Percentiles rank a stretch among this genome's conserved stretches.
Evolutionary conservation across 1,140 invertebrate genomes (phyloP).

Genomic region (Drosophila baimaii): DNA sequence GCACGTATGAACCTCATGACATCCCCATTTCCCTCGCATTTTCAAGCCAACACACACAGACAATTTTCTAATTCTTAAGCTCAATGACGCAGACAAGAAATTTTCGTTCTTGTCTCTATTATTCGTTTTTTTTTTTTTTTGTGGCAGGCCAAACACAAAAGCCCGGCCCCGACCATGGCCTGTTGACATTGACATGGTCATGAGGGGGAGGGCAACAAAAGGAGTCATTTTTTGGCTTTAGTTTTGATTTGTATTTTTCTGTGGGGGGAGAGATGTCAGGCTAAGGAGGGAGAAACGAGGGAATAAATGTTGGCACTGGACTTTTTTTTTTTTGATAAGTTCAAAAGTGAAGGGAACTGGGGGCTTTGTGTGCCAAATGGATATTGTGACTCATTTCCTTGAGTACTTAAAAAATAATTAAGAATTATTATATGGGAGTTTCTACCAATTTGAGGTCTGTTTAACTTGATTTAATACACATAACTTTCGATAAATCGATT

Average conservation of each 20-base stretch:
- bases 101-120: slow-evolving; percentile 20
- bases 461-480: too few species aligned
- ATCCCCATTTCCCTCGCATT: slow-evolving; percentile 16
- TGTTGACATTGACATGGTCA: slow-evolving; percentile 32
- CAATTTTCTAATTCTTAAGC: slow-evolving; percentile 33
- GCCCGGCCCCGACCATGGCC: slow-evolving; percentile 6
- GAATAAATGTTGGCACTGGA: slow-evolving; percentile 20
- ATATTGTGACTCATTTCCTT: slow-evolving; percentile 15
- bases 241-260: slow-evolving; percentile 1
- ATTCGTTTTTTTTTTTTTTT: neutral
- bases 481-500: too few species aligned
- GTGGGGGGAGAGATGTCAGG: slow-evolving; percentile 16
- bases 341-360: slow-evolving; percentile 14
- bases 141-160: slow-evolving; percentile 4
- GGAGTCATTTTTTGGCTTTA: slow-evolving; percentile 27
- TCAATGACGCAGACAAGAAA: slow-evolving; percentile 29
- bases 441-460: too few species aligned
- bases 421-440: too few species aligned
- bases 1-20: slow-evolving; percentile 13
- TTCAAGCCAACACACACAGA: slow-evolving; percentile 10
- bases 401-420: slow-evolving; percentile 3
- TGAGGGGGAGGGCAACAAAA: slow-evolving; percentile 20
- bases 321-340: slow-evolving; percentile 14
- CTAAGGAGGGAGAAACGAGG: neutral
- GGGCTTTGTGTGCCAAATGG: neutral